Evolutionary conservation across 2,113 vertebrate genomes (phyloP).

Genomic region (Cyrtonyx montezumae): DNA sequence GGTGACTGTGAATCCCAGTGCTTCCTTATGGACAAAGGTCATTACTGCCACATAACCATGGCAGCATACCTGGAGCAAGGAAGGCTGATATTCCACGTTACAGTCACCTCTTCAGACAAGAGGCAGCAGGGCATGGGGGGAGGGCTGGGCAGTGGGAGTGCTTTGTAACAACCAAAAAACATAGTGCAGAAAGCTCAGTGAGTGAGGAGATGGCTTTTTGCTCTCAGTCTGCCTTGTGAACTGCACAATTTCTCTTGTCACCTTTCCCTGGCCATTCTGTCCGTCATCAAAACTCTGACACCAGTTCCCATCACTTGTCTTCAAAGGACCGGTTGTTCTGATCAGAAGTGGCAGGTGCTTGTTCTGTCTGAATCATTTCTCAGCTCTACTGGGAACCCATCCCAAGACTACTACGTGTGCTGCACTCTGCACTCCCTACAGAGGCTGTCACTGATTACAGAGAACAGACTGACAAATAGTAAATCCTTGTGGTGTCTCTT

Average conservation of each 20-base stretch:
- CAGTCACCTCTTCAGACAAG: neutral
- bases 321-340: neutral
- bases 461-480: neutral
- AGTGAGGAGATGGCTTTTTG: neutral
- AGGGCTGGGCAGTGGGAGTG: too few species aligned
- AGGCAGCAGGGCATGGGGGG: neutral
- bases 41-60: neutral
- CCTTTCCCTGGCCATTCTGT: neutral
- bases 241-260: neutral
- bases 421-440: neutral
- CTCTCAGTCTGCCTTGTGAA: neutral
- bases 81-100: neutral
- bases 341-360: neutral
- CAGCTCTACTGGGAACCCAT: neutral
- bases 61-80: neutral
- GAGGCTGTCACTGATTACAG: neutral
- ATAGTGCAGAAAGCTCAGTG: neutral
- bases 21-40: neutral
- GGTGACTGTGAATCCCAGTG: neutral
- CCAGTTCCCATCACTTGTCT: neutral
- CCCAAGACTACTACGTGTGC: neutral
- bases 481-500: neutral
- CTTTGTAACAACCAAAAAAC: too few species aligned
- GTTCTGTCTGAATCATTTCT: neutral
- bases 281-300: neutral